Evolutionary conservation across 2,888 invertebrate species (phyloP), one percentile per base, ranked within the genome.

Genomic region (Tiphia femorata): DNA sequence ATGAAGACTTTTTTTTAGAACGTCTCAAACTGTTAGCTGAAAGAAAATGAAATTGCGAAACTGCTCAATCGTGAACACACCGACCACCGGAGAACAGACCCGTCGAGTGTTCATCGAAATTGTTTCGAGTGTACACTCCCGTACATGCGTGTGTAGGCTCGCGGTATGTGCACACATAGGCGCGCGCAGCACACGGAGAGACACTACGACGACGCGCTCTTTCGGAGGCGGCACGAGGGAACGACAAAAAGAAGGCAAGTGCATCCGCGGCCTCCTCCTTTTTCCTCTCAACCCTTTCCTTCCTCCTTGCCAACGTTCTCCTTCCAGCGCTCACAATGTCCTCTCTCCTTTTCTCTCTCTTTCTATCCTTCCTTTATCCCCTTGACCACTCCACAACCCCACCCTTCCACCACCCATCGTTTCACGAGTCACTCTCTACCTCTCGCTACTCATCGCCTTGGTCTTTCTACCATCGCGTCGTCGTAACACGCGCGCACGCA

Each of bases 41-140:
- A n/a, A n/a, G n/a, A n/a, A 42, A 48, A 44, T 47, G 53, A 57
- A 57, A 57, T 57, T 52, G 57, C 52, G 58, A 61, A 53, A 57
- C 42, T 42, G 33, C 53, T 42, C 52, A 50, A 61, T 58, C 47
- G 58, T 47, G 40, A 50, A 53, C 41, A 38, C 58, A 49, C 57
- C 53, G 41, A 21, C 12, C 8, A 21, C 20, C 20, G 16, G 25
- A 10, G 38, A 17, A 29, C 27, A 29, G 16, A 17, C 14, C 17
- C n/a, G n/a, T 14, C 3, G n/a, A 30, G 30, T 8, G 10, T n/a
- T 8, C 3, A 14, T 14, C 5, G 27, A 5, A 10, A 10, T 27
- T 27, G 5, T 10, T 27, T 10, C 10, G 10, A 5, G 27, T 27
- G 10, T 10, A 10, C 14, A 30, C 10, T 12, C 14, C 10, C 10